phyloP scores from a whole-genome alignment of 2,888 invertebrate genomes.

The Calameuta idolon region DNA sequence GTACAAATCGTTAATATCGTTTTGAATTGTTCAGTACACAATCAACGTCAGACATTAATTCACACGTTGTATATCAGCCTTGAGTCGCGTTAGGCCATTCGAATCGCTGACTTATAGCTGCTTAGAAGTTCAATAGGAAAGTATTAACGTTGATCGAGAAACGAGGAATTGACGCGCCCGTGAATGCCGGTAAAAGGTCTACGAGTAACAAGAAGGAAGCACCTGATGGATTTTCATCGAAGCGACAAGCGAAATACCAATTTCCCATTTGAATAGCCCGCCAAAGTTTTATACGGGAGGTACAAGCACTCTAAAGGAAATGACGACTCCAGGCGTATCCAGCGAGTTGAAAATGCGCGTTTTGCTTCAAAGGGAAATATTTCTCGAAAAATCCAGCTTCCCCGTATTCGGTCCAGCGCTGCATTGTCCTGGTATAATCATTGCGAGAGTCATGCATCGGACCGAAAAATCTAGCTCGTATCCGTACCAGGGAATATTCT shows the following conservation, averaged over 20 bases:
- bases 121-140: not conserved
- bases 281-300: not conserved
- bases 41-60: constrained; percentile 35
- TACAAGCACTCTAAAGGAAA: not conserved
- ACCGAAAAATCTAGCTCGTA: not conserved
- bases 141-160: not conserved
- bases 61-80: constrained; percentile 32
- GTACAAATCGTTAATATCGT: not conserved
- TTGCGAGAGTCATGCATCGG: not conserved
- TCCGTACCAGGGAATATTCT: not conserved
- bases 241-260: not conserved
- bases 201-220: not conserved
- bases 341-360: not conserved
- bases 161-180: not conserved
- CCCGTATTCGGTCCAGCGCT: constrained; percentile 17
- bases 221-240: not conserved
- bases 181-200: not conserved
- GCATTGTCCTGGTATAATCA: not conserved
- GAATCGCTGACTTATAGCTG: not conserved
- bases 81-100: constrained; percentile 6
- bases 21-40: constrained; percentile 22
- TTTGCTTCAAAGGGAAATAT: constrained; percentile 39
- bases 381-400: constrained; percentile 30
- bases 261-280: not conserved
- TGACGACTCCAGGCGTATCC: not conserved